A percentile compares a stretch with the other conserved stretches of the same genome.
phyloP scores from a whole-genome alignment of 2,888 invertebrate genomes.

The Pristionchus maxplancki region DNA sequence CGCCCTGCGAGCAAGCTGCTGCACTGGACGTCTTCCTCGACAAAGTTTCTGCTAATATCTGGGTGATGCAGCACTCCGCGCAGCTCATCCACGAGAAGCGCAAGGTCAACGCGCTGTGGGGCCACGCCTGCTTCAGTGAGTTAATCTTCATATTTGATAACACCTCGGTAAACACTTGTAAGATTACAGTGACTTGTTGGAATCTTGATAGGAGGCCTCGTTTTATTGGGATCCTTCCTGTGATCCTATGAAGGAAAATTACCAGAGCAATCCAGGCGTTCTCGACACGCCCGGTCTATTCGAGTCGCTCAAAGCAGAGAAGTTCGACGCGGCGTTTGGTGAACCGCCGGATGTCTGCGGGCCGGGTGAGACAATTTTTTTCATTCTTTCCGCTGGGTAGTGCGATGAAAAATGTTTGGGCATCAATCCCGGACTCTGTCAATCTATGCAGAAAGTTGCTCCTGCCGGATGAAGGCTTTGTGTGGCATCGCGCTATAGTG shows the following conservation, averaged over 20 bases:
- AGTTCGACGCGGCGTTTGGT: neutral
- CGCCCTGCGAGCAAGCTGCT: neutral
- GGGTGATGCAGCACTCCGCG: neutral
- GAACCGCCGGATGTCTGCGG: slow-evolving; percentile 14
- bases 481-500: no score
- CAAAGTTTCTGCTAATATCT: neutral
- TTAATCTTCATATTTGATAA: no score
- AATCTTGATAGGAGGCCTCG: no score
- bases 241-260: no score
- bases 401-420: no score
- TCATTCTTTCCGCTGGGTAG: no score
- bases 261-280: neutral
- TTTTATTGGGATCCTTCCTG: no score
- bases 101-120: neutral
- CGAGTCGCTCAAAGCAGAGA: neutral
- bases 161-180: no score
- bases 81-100: neutral
- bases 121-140: neutral
- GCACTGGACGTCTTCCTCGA: neutral
- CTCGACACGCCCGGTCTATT: neutral
- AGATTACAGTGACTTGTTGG: no score
- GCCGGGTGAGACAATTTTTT: neutral
- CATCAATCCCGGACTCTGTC: no score
- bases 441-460: no score
- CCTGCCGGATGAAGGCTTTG: no score